phyloP scores from a whole-genome alignment of 2,888 invertebrate species.

The Atrina japonica region DNA sequence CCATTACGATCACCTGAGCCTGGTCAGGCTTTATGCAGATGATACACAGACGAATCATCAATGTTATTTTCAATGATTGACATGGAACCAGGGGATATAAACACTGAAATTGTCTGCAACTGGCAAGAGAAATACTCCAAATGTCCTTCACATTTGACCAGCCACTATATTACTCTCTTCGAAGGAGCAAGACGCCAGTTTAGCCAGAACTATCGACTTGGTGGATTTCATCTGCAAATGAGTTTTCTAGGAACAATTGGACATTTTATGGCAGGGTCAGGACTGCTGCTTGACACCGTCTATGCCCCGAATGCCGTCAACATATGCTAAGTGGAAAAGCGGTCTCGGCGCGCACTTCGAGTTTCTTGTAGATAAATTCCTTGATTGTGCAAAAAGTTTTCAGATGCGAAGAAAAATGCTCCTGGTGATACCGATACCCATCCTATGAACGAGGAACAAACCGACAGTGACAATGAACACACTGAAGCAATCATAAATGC shows the following conservation, averaged over 20 bases:
- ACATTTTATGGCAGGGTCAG: conserved; percentile 48
- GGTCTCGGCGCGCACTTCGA: conserved; percentile 47
- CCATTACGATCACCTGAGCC: conserved; percentile 4
- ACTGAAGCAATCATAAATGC: not conserved
- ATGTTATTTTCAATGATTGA: conserved; percentile 56
- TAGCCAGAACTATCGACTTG: conserved; percentile 40
- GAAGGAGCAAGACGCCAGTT: not conserved
- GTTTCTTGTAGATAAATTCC: conserved; percentile 53
- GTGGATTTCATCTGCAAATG: conserved; percentile 58
- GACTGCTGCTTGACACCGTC: conserved; percentile 55
- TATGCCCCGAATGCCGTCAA: conserved; percentile 61
- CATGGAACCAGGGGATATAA: conserved; percentile 51
- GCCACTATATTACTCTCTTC: conserved; percentile 44
- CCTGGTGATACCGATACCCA: not conserved
- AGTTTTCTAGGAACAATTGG: conserved; percentile 65
- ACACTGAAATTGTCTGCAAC: conserved; percentile 44
- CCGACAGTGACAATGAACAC: not conserved
- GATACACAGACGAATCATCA: not conserved
- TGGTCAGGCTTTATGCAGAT: conserved; percentile 34
- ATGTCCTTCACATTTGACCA: conserved; percentile 58
- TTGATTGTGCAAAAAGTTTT: not conserved
- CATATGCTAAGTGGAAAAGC: conserved; percentile 65
- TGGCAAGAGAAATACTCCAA: not conserved
- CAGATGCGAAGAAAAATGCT: too few relatives aligned
- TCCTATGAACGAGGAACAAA: not conserved